Percentiles rank a stretch among this genome's conserved stretches.
phyloP scores from a whole-genome alignment of 2,797 vertebrate genomes.

The Sebastes umbrosus region DNA sequence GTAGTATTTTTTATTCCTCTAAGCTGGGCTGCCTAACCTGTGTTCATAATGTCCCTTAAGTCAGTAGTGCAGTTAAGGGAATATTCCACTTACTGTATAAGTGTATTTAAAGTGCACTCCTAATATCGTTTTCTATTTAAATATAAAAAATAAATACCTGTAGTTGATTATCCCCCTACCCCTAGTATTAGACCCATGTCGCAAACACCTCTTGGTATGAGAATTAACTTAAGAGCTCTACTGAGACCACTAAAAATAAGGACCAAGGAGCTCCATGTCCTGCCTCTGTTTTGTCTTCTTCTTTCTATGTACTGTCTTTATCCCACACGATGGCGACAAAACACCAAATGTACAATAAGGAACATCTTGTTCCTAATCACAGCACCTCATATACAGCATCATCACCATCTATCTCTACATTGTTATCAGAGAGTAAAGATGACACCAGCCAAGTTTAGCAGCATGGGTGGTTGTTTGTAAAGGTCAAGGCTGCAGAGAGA shows the following conservation, averaged over 20 bases:
- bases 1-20: not conserved
- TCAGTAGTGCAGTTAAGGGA: not conserved
- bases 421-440: conserved; percentile 14
- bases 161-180: not conserved
- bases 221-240: not conserved
- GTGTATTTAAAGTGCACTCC: not conserved
- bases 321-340: conserved; percentile 68
- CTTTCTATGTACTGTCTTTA: not conserved
- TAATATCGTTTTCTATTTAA: not conserved
- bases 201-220: conserved; percentile 12
- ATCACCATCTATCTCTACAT: conserved; percentile 3
- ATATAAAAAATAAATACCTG: not conserved
- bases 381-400: conserved; percentile 1
- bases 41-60: not conserved
- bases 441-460: not conserved
- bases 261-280: not conserved
- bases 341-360: not conserved
- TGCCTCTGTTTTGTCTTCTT: not conserved
- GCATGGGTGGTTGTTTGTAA: conserved; percentile 7
- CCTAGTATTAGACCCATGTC: not conserved
- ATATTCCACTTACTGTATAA: not conserved
- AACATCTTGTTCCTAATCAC: conserved; percentile 35
- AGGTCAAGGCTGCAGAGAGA: conserved; percentile 17
- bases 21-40: too few relatives aligned
- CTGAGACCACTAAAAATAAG: conserved; percentile 36